Evolutionary conservation across 2,113 vertebrate genomes (phyloP).

Genomic region (Cettia cetti): DNA sequence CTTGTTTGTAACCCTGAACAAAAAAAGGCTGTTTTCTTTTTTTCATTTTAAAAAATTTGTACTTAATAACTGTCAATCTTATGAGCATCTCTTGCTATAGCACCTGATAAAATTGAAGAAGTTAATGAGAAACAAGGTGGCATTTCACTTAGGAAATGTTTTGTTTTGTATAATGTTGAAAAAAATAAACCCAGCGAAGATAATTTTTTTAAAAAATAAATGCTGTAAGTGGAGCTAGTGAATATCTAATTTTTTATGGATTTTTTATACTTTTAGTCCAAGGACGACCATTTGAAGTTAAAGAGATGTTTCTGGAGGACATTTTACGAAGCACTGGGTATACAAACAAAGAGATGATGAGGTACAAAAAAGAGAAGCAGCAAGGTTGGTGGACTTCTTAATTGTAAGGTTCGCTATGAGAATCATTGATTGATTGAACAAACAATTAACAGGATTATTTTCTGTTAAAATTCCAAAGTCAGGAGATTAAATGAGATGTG

Average conservation of each 20-base stretch:
- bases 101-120: background rate
- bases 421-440: background rate
- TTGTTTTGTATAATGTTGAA: background rate
- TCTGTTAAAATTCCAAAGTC: background rate
- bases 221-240: background rate
- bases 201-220: background rate
- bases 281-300: too few species aligned
- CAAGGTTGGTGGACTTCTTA: constrained; percentile 72
- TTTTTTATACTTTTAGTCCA: too few species aligned
- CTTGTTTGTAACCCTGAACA: background rate
- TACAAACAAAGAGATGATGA: constrained; percentile 81
- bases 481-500: background rate
- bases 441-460: background rate
- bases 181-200: background rate
- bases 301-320: constrained; percentile 84
- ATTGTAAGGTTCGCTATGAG: background rate
- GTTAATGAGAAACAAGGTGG: background rate
- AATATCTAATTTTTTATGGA: too few species aligned
- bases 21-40: background rate
- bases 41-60: background rate
- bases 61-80: background rate
- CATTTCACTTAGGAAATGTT: background rate
- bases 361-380: constrained; percentile 84
- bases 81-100: background rate
- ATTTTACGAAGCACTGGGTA: constrained; percentile 86